A percentile compares a stretch with the other conserved stretches of the same genome.
phyloP scores from a whole-genome alignment of 2,888 invertebrate species.

The Phania funesta region DNA sequence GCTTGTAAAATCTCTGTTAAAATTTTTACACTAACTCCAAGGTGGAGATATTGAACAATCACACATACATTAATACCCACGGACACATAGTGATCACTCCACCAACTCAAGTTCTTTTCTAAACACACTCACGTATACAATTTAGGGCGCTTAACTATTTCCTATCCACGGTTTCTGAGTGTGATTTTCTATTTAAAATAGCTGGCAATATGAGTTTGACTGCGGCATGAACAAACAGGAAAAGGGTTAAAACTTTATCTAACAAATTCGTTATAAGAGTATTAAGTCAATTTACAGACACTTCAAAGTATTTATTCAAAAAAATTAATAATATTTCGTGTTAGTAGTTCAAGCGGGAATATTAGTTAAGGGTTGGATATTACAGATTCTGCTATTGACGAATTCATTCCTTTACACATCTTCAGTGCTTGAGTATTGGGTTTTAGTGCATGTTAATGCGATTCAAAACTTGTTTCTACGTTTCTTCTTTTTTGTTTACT shows the following conservation, averaged over 20 bases:
- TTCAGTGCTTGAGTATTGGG: not conserved
- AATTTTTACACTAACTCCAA: slow-evolving; percentile 34
- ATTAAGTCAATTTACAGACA: not conserved
- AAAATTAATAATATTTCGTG: not conserved
- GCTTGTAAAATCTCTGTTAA: slow-evolving; percentile 46
- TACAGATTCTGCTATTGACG: not conserved
- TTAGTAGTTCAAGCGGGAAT: not conserved
- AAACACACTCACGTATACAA: slow-evolving; percentile 26
- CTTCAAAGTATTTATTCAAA: not conserved
- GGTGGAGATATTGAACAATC: slow-evolving; percentile 37
- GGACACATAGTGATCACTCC: slow-evolving; percentile 9
- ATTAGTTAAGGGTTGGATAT: too few species aligned
- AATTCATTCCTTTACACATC: not conserved
- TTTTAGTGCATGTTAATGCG: not conserved
- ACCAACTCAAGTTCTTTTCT: slow-evolving; percentile 14
- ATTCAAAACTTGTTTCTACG: not conserved
- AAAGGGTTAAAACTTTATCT: slow-evolving; percentile 43
- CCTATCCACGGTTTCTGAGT: slow-evolving; percentile 29
- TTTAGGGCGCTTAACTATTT: slow-evolving; percentile 39
- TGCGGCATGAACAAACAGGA: slow-evolving; percentile 6
- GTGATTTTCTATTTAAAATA: slow-evolving; percentile 1
- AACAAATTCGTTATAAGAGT: slow-evolving; percentile 25
- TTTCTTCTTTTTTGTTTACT: not conserved
- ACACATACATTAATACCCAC: slow-evolving; percentile 10
- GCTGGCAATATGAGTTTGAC: slow-evolving; percentile 52